Percentiles rank a stretch among this genome's conserved stretches.
phyloP scores from a whole-genome alignment of 2,113 vertebrate species.

The Brienomyrus brachyistius region DNA sequence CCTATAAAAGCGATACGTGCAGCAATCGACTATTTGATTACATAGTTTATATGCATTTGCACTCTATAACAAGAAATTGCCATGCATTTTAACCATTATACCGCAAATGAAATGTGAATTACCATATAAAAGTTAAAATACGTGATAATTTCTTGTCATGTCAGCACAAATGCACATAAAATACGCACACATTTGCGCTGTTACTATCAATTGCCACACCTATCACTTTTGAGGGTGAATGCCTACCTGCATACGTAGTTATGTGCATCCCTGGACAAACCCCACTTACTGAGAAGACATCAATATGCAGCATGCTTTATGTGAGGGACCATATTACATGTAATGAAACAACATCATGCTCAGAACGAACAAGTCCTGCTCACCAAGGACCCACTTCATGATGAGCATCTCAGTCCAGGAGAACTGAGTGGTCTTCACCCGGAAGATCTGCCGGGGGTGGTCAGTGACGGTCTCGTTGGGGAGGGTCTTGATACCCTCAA shows the following conservation, averaged over 20 bases:
- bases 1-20: no score
- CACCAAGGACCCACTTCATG: conserved; percentile 97
- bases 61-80: no score
- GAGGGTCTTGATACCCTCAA: conserved; percentile 89
- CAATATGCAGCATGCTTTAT: background rate
- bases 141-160: no score
- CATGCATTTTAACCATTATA: background rate
- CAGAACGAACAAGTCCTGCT: conserved; percentile 42
- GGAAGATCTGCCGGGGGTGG: conserved; percentile 87
- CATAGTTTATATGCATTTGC: background rate
- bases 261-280: background rate
- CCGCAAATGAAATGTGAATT: background rate
- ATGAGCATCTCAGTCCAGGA: conserved; percentile 96
- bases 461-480: conserved; percentile 95
- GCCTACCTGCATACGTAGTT: no score
- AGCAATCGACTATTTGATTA: no score
- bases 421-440: conserved; percentile 95
- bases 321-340: background rate
- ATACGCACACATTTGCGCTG: no score
- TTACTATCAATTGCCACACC: no score
- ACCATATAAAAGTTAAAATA: background rate
- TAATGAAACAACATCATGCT: background rate
- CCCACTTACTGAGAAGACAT: background rate
- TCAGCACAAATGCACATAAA: no score
- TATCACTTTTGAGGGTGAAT: no score